These are phyloP conservation scores for Heterodera filipjevi DNA, from an alignment of 2,888 invertebrate species.

Conservation along the genomic window DNA sequence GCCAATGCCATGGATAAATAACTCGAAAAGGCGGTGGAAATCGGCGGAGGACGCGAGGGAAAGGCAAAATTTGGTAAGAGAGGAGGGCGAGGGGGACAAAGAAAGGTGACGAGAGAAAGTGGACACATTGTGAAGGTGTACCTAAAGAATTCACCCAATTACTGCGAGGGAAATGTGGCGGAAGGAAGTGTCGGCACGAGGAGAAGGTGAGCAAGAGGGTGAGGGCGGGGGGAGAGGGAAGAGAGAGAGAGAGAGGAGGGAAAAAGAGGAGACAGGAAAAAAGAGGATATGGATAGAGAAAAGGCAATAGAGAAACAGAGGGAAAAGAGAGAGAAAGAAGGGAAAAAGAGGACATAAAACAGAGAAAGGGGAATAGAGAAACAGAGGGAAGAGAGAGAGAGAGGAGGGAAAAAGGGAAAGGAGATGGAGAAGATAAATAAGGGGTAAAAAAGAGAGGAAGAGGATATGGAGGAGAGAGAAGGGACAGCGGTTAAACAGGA, in stretches of 20 bases:
- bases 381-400: too few species aligned
- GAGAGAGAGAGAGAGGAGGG: background rate
- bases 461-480: too few species aligned
- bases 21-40: slow-evolving; percentile 6
- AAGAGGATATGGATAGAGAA: background rate
- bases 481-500: too few species aligned
- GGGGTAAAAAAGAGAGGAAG: background rate
- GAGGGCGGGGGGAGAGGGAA: background rate
- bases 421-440: background rate
- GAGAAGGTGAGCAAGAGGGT: slow-evolving; percentile 73
- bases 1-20: slow-evolving; percentile 19
- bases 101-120: too few species aligned
- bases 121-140: slow-evolving; percentile 69
- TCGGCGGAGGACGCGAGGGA: background rate
- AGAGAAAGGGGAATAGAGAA: too few species aligned
- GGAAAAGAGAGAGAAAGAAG: too few species aligned
- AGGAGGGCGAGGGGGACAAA: background rate
- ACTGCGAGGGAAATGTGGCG: slow-evolving; percentile 77
- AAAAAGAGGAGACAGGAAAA: background rate
- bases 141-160: slow-evolving; percentile 81
- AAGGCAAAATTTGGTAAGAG: background rate
- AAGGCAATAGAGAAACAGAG: background rate
- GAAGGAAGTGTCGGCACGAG: slow-evolving; percentile 79
- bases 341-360: too few species aligned
- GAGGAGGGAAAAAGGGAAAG: background rate